Percentiles rank a stretch among this genome's conserved stretches.
These are phyloP conservation scores for Centropus unirufus DNA, from an alignment of 2,113 vertebrate genomes.

Conservation along the genomic window DNA sequence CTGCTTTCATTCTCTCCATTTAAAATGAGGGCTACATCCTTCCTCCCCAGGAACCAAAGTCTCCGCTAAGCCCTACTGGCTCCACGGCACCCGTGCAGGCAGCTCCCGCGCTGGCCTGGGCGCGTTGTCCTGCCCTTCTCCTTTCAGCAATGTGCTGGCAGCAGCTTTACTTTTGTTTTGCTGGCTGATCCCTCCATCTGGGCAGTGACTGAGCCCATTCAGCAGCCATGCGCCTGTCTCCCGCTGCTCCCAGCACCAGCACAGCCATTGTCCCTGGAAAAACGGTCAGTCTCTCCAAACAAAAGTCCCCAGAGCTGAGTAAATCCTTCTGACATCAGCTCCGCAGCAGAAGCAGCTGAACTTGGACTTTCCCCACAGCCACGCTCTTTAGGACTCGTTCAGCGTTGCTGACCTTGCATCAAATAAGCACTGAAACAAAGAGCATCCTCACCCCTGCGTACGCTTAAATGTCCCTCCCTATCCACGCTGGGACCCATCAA, in stretches of 20 bases:
- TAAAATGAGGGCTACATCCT: background rate
- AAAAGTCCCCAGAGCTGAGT: slow-evolving; percentile 77
- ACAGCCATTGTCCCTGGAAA: slow-evolving; percentile 74
- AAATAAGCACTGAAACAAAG: slow-evolving; percentile 5
- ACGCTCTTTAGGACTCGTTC: slow-evolving; percentile 6
- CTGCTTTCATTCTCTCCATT: background rate
- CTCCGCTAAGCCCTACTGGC: background rate
- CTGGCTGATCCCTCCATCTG: slow-evolving; percentile 78
- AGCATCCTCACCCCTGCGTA: background rate
- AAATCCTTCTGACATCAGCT: slow-evolving; percentile 80
- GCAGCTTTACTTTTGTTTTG: slow-evolving; percentile 81
- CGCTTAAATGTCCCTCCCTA: background rate
- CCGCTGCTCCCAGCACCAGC: slow-evolving; percentile 19
- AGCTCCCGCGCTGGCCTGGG: slow-evolving; percentile 4
- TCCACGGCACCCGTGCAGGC: background rate
- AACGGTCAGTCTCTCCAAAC: slow-evolving; percentile 69
- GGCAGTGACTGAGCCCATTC: slow-evolving; percentile 69
- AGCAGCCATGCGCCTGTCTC: slow-evolving; percentile 1
- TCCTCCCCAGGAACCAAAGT: background rate
- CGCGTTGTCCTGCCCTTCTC: slow-evolving; percentile 61
- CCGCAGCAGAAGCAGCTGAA: slow-evolving; percentile 70
- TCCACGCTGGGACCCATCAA: background rate
- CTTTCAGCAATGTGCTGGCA: slow-evolving; percentile 76
- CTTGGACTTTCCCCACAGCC: slow-evolving; percentile 35
- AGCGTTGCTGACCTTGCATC: slow-evolving; percentile 52